Percentiles rank a stretch among this genome's conserved stretches.
These are phyloP conservation scores for Furcula furcula DNA, from an alignment of 2,888 invertebrate species.

Conservation along the genomic window DNA sequence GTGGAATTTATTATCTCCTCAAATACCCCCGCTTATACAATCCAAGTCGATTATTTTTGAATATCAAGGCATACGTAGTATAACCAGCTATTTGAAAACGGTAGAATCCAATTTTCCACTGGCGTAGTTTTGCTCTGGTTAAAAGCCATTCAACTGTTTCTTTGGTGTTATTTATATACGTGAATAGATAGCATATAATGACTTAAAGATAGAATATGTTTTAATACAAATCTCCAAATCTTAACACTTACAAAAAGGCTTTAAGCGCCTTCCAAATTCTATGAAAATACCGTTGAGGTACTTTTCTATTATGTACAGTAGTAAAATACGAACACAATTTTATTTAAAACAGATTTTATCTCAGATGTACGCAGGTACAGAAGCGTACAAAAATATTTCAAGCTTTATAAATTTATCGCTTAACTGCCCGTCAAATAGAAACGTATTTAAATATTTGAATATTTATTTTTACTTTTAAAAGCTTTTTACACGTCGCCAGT, in stretches of 20 bases:
- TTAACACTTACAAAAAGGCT: too few relatives aligned
- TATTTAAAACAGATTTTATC: too few relatives aligned
- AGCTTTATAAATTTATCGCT: slow-evolving; percentile 1
- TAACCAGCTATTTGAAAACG: slow-evolving; percentile 7
- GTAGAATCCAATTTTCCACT: slow-evolving; percentile 30
- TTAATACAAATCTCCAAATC: too few relatives aligned
- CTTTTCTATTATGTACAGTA: too few relatives aligned
- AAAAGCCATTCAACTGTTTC: slow-evolving; percentile 9
- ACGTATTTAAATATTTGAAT: slow-evolving; percentile 1
- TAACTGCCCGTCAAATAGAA: not conserved
- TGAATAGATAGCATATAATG: too few relatives aligned
- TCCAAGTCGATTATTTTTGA: not conserved
- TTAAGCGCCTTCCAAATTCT: too few relatives aligned
- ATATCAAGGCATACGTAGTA: slow-evolving; percentile 3
- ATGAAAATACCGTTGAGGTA: too few relatives aligned
- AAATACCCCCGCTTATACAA: slow-evolving; percentile 8
- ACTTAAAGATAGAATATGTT: too few relatives aligned
- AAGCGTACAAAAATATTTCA: not conserved
- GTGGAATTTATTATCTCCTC: slow-evolving; percentile 21
- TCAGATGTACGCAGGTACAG: not conserved
- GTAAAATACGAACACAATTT: too few relatives aligned
- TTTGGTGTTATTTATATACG: too few relatives aligned
- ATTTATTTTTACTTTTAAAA: slow-evolving; percentile 2
- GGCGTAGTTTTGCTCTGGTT: slow-evolving; percentile 20
- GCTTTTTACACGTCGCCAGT: not conserved